Evolutionary conservation across 2,888 invertebrate genomes (phyloP), one percentile per base, ranked within the genome.

Genomic region (Cantharis nigra): DNA sequence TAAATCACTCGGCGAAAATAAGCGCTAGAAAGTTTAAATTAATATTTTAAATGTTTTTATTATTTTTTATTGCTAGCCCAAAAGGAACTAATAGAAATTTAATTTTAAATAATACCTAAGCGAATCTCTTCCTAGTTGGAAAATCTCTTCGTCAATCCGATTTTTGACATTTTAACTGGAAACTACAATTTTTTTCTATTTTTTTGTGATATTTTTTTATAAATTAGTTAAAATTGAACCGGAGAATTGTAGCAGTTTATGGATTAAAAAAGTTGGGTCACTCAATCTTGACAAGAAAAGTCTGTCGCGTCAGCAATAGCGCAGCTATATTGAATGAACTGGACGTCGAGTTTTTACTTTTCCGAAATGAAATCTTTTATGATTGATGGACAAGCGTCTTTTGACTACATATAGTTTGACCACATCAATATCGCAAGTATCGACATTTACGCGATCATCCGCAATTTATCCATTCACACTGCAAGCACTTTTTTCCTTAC

Each of bases 331-430:
- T 84, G 81, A 79, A 75, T 79, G 79, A 74, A 77, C 73, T 72
- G 75, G 77, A 70, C 73, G 62, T 70, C 49, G 73, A 74, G 75
- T 82, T 80, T 80, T 83, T 82, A 81, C 82, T 83, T 83, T 81
- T 82, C 65, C 18, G 65, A 84, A 84, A 85, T 84, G 84, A 83
- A 85, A 85, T 82, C 80, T 82, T 82, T 83, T 83, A 83, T 85
- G 85, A 85, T 85, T 85, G 85, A 85, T 85, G 81, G 85, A 84
- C 81, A 81, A 75, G 77, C 80, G 80, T 81, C 80, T 67, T 75
- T 74, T 70, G 80, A 62, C 33, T 73, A 72, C 3, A 11, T 72
- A 81, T 82, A 81, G 81, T 73, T 71, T 80, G 80, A 81, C 81
- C 82, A 77, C 76, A 67, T 77, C 72, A 67, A 64, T 71, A 69